phyloP scores from a whole-genome alignment of 37 sponge, comb jelly and placozoan genomes.

The Cliona cf. orientalis region DNA sequence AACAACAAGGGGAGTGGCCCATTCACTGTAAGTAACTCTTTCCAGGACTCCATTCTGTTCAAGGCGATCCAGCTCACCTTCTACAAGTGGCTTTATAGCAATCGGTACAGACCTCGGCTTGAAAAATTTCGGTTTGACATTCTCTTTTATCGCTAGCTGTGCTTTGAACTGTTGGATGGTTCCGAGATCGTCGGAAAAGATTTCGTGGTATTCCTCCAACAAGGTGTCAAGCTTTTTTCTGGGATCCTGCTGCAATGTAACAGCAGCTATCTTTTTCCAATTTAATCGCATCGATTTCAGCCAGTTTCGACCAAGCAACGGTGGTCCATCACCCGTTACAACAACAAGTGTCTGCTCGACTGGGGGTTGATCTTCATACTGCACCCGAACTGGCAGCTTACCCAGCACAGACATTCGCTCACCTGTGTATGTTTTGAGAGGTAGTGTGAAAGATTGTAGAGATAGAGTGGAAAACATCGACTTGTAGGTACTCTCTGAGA shows the following conservation, averaged over 20 bases:
- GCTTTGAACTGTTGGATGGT: not conserved
- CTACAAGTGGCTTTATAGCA: not conserved
- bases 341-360: too few relatives aligned
- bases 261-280: not conserved
- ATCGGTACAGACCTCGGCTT: slow-evolving; percentile 1
- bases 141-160: not conserved
- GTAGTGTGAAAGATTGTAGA: too few relatives aligned
- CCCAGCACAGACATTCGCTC: too few relatives aligned
- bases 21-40: slow-evolving; percentile 30
- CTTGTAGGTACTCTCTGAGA: too few relatives aligned
- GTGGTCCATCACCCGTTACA: slow-evolving; percentile 2
- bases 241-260: not conserved
- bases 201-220: not conserved
- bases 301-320: slow-evolving; percentile 9
- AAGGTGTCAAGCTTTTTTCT: not conserved
- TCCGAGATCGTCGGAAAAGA: slow-evolving; percentile 17
- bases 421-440: too few relatives aligned
- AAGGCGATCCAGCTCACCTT: slow-evolving; percentile 6
- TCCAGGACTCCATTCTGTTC: not conserved
- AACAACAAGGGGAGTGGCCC: slow-evolving; percentile 51
- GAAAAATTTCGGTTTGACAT: not conserved
- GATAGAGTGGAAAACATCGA: too few relatives aligned
- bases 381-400: too few relatives aligned
- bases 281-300: not conserved
- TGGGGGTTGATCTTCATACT: too few relatives aligned